These are phyloP conservation scores for Coremacera marginata DNA, from an alignment of 2,888 invertebrate species.

Conservation along the genomic window DNA sequence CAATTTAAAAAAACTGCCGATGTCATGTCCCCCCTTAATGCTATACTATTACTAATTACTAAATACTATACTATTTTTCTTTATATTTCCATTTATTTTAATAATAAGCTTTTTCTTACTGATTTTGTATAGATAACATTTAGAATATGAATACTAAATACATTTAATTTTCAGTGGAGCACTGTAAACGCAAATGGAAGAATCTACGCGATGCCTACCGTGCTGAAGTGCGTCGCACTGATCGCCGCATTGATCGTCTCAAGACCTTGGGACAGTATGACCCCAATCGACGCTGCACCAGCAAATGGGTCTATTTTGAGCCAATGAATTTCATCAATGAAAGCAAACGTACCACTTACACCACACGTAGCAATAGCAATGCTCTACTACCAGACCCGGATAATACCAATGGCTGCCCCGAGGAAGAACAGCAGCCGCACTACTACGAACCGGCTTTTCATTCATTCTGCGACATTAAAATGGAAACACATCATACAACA, in stretches of 20 bases:
- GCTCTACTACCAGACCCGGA: slow-evolving; percentile 31
- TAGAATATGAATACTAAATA: too few species aligned
- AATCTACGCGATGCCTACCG: slow-evolving; percentile 58
- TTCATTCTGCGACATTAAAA: slow-evolving; percentile 47
- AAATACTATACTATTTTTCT: too few species aligned
- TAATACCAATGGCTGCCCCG: slow-evolving; percentile 42
- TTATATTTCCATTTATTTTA: too few species aligned
- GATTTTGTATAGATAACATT: too few species aligned
- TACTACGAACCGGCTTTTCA: slow-evolving; percentile 34
- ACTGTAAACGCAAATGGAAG: slow-evolving; percentile 64
- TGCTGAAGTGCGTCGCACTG: slow-evolving; percentile 50
- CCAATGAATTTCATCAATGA: slow-evolving; percentile 51
- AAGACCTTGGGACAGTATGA: slow-evolving; percentile 42
- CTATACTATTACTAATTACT: too few species aligned
- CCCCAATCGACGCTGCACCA: slow-evolving; percentile 37
- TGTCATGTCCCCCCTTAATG: too few species aligned
- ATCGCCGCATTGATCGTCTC: slow-evolving; percentile 47
- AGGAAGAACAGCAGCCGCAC: too few species aligned
- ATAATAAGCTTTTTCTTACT: too few species aligned
- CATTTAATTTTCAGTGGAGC: slow-evolving; percentile 53
- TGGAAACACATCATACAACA: slow-evolving; percentile 45
- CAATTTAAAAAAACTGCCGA: too few species aligned
- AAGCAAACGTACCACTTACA: slow-evolving; percentile 38
- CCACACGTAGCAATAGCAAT: not conserved
- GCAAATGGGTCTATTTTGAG: slow-evolving; percentile 51